Conservation (phyloP, 2,113 vertebrate genomes). For the Tragelaphus imberbis region DNA sequence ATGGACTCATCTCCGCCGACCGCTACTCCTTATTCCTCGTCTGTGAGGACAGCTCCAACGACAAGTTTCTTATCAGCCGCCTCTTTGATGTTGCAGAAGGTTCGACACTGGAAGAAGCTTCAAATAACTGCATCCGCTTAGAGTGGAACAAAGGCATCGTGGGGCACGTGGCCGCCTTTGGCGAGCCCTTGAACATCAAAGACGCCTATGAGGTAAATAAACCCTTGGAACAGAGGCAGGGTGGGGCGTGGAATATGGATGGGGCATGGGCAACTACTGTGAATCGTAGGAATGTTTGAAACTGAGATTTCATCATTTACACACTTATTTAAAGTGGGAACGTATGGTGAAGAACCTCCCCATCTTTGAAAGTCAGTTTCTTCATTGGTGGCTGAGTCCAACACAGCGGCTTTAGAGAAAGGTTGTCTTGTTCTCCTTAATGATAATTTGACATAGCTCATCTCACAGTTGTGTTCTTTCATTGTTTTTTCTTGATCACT, state of each 20-base stretch:
- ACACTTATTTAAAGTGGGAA: neutral
- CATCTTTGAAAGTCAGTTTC: neutral
- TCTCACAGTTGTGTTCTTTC: neutral
- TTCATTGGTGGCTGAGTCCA: neutral
- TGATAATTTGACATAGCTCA: neutral
- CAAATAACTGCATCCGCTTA: slow-evolving; percentile 92
- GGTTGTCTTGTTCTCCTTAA: neutral
- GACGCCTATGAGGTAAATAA: slow-evolving; percentile 92
- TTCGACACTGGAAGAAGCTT: slow-evolving; percentile 94
- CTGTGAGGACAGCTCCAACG: slow-evolving; percentile 95
- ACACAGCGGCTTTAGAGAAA: neutral
- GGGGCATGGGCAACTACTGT: neutral
- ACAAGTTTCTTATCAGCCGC: slow-evolving; percentile 93
- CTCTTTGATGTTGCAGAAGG: slow-evolving; percentile 97
- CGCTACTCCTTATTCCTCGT: slow-evolving; percentile 97
- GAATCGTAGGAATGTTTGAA: neutral
- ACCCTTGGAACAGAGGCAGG: neutral
- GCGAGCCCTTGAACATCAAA: slow-evolving; percentile 94
- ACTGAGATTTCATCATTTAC: neutral
- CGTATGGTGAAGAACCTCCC: neutral
- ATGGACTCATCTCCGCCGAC: slow-evolving; percentile 93
- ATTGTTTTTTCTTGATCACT: neutral
- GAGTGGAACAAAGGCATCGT: slow-evolving; percentile 99
- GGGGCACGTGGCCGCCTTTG: slow-evolving; percentile 93
- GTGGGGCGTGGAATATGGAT: neutral